Evolutionary conservation across 1,140 invertebrate genomes (phyloP).

Genomic region (Brachionus asplanchnoidis): DNA sequence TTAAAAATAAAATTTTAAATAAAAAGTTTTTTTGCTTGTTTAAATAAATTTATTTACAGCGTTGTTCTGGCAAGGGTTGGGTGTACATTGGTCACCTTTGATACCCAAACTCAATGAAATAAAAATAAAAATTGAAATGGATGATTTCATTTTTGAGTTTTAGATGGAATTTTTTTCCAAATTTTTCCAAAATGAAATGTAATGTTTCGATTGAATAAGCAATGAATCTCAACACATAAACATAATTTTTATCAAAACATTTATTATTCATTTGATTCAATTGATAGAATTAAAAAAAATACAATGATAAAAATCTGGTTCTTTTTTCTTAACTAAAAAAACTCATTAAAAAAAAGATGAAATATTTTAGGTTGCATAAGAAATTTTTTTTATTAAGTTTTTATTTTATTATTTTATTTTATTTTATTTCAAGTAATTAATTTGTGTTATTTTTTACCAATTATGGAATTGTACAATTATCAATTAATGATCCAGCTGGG

Average conservation of each 20-base stretch:
- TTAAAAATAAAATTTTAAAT: not conserved
- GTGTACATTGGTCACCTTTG: not conserved
- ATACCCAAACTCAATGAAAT: not conserved
- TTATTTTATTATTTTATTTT: too few relatives aligned
- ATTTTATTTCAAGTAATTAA: too few relatives aligned
- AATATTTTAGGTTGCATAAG: too few relatives aligned
- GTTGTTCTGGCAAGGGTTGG: not conserved
- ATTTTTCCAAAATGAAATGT: not conserved
- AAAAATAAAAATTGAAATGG: not conserved
- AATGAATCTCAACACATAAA: not conserved
- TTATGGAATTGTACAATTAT: too few relatives aligned
- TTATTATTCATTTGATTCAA: not conserved
- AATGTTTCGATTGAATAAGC: not conserved
- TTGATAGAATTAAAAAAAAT: not conserved
- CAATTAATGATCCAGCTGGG: too few relatives aligned
- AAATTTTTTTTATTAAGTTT: too few relatives aligned
- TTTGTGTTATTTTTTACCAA: too few relatives aligned
- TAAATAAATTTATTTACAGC: not conserved
- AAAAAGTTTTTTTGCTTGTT: not conserved
- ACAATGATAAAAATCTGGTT: not conserved
- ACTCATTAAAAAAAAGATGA: not conserved
- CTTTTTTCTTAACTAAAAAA: not conserved
- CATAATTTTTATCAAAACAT: not conserved
- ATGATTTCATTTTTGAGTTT: not conserved
- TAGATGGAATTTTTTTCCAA: not conserved